Percentiles rank a stretch among this genome's conserved stretches.
Conservation (phyloP, 1,140 invertebrate genomes). For the Euwallacea similis region DNA sequence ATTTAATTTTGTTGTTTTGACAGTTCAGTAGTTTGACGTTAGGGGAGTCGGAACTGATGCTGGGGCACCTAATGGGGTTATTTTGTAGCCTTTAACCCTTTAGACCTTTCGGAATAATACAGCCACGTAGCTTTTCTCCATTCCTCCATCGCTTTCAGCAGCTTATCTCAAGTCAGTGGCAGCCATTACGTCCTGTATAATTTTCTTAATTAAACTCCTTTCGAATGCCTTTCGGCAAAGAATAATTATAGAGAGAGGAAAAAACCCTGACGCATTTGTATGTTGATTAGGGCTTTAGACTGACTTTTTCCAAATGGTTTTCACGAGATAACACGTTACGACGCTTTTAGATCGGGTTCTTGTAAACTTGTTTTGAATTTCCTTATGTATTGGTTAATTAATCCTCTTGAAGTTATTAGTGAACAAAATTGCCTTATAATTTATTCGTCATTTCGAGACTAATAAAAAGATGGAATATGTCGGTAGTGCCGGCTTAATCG, state of each 20-base stretch:
- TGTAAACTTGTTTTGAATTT: conserved; percentile 1
- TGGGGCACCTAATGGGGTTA: too few species aligned
- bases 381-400: not conserved
- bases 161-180: conserved; percentile 8
- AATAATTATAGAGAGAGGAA: conserved; percentile 25
- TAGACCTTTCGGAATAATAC: too few species aligned
- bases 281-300: conserved; percentile 6
- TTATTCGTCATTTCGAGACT: not conserved
- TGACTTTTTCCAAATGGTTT: not conserved
- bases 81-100: too few species aligned
- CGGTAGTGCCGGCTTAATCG: conserved; percentile 5
- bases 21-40: too few species aligned
- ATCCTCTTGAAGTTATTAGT: conserved; percentile 2
- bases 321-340: not conserved
- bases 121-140: too few species aligned
- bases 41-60: too few species aligned
- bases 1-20: too few species aligned
- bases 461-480: conserved; percentile 9
- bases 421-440: conserved; percentile 12
- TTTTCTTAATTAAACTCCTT: conserved; percentile 33
- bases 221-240: conserved; percentile 18
- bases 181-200: conserved; percentile 27
- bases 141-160: too few species aligned
- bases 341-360: not conserved
- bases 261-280: conserved; percentile 6